These are phyloP conservation scores for Cyphomyrus plagiostoma DNA, from an alignment of 2,113 vertebrate genomes.

Conservation along the genomic window DNA sequence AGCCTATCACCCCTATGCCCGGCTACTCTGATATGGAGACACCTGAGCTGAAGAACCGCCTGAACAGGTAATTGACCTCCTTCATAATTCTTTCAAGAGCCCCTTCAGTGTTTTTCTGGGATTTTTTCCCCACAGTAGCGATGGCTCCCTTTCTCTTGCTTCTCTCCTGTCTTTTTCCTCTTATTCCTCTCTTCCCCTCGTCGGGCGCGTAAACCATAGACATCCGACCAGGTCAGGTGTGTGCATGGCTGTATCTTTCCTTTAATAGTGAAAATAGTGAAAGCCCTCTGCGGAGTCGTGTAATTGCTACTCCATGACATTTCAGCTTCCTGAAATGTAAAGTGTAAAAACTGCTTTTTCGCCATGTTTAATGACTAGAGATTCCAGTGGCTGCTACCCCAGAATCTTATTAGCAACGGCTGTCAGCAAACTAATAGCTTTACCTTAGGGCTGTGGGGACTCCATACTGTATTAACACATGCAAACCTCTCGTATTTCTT, in stretches of 20 bases:
- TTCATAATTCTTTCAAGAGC: background rate
- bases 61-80: constrained; percentile 68
- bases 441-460: background rate
- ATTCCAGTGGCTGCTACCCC: background rate
- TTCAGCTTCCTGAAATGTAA: background rate
- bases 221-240: background rate
- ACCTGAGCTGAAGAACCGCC: constrained; percentile 79
- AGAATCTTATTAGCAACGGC: background rate
- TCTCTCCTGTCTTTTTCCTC: background rate
- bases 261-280: background rate
- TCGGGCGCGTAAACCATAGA: background rate
- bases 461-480: background rate
- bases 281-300: background rate
- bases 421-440: background rate
- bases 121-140: background rate
- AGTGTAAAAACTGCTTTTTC: background rate
- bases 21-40: constrained; percentile 90
- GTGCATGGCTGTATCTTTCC: background rate
- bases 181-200: background rate
- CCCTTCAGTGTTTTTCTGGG: background rate
- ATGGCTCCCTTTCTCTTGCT: background rate
- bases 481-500: background rate
- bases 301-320: background rate
- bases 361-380: background rate
- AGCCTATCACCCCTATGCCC: constrained; percentile 82